These are phyloP conservation scores for Parnassius mnemosyne DNA, from an alignment of 2,888 invertebrate species.

Conservation along the genomic window DNA sequence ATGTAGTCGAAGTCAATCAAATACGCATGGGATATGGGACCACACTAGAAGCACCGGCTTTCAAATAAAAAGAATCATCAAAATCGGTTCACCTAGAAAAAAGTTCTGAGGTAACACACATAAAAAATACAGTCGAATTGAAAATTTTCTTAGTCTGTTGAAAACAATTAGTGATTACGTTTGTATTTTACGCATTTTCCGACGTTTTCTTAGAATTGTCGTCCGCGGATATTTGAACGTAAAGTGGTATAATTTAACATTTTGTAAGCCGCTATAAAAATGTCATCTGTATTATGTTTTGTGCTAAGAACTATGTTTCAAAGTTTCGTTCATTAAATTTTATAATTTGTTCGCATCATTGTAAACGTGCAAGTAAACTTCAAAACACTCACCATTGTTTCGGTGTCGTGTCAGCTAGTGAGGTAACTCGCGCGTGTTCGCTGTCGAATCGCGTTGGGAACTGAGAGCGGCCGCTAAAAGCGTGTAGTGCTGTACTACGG, in stretches of 20 bases:
- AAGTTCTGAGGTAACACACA: no score
- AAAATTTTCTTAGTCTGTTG: no score
- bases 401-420: conserved; percentile 3
- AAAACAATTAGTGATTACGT: no score
- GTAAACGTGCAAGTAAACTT: not conserved
- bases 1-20: no score
- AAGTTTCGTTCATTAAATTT: no score
- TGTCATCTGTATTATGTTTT: conserved; percentile 14
- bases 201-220: conserved; percentile 12
- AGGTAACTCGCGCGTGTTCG: conserved; percentile 17
- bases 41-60: no score
- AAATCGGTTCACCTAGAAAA: no score
- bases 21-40: no score
- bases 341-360: no score
- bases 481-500: conserved; percentile 31
- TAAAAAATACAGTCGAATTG: no score
- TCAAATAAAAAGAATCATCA: no score
- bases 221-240: conserved; percentile 14
- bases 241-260: conserved; percentile 12
- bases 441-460: conserved; percentile 31
- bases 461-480: conserved; percentile 30
- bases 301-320: not conserved
- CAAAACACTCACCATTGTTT: conserved; percentile 35
- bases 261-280: conserved; percentile 18
- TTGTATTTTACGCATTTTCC: conserved; percentile 9